Evolutionary conservation across 2,888 invertebrate species (phyloP), one percentile per base, ranked within the genome.

Genomic region (Hyles lineata): DNA sequence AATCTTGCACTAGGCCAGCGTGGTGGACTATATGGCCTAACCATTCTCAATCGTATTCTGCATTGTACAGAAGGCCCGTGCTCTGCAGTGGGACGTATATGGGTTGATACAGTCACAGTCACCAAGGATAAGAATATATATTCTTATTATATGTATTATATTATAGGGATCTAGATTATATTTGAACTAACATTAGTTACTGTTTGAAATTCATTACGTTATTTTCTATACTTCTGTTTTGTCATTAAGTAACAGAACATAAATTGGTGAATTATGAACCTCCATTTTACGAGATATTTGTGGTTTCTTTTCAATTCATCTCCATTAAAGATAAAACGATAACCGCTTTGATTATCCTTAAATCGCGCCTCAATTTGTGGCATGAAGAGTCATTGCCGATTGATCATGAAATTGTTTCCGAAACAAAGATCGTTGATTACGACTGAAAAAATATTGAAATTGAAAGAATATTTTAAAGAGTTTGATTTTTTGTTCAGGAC

Each of bases 401-500:
- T 84, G 82, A 79, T 83, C 85, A 86, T 85, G 87, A 90, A 91
- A 87, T 85, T 84, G 85, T 87, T 83, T 85, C 79, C 72, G 83
- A 77, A 83, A 82, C 85, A 87, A 85, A 85, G 86, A 83, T 78
- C 81, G 76, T 81, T 86, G 84, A 88, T 86, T 90, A 90, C 88
- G 83, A 87, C 85, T 85, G 87, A 85, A 87, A 88, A 87, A 90
- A 87, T 82, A 88, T 82, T 77, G 86, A 86, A 86, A 91, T 90
- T 87, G 89, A 87, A 87, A 89, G 90, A 92, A 92, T 90, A 91
- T 90, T 92, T 92, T 91, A 91, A 90, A 84, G 87, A 89, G 87
- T 86, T 88, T 85, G 82, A 78, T 79, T 50, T 43, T 11, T 50
- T 17, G 6, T 23, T 67, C 35, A 35, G 35, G 43, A 63, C 59